Evolutionary conservation across 2,888 invertebrate genomes (phyloP), one percentile per base, ranked within the genome.

Genomic region (Anagyrus pseudococci): DNA sequence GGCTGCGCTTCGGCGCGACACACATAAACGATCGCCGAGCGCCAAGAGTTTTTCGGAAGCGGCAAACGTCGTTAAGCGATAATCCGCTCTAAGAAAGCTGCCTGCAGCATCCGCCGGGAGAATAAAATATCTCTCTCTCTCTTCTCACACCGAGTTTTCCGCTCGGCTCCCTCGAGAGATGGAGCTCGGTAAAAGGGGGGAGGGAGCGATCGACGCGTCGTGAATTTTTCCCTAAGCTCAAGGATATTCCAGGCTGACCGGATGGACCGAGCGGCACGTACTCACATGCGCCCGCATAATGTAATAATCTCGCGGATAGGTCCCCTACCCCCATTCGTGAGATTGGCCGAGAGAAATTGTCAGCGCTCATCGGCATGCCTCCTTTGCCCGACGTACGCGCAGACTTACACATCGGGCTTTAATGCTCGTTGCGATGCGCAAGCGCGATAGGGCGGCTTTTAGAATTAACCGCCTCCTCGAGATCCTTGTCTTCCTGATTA

Each of bases 31-130:
- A 50, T 58, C 58, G 44, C 23, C 56, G n/a, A 17, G 48, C 40
- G n/a, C n/a, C n/a, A n/a, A n/a, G n/a, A n/a, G n/a, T n/a, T n/a
- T 57, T 57, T 17, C 13, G 43, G 20, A 25, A 26, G 47, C 25
- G 23, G 46, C 29, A 59, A 59, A 59, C 47, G 52, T 53, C 59
- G 40, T 59, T 59, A 59, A 43, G 40, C 53, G 37, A 58, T 52
- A 57, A 58, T 58, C 49, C 33, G 47, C 23, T n/a, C n/a, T n/a
- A n/a, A n/a, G n/a, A n/a, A n/a, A 25, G 47, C 37, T 22, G 3
- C 25, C 26, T 53, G 25, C 17, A 4, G 44, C 15, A 4, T 13
- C 10, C 46, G 8, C 23, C 10, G 46, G 15, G 23, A 46, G 10
- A 20, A 22, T 13, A n/a, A n/a, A n/a, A n/a, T n/a, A n/a, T n/a